A percentile compares a stretch with the other conserved stretches of the same genome.
Evolutionary conservation across 2,888 invertebrate genomes (phyloP).

Genomic region (Pemphredon lugubris): DNA sequence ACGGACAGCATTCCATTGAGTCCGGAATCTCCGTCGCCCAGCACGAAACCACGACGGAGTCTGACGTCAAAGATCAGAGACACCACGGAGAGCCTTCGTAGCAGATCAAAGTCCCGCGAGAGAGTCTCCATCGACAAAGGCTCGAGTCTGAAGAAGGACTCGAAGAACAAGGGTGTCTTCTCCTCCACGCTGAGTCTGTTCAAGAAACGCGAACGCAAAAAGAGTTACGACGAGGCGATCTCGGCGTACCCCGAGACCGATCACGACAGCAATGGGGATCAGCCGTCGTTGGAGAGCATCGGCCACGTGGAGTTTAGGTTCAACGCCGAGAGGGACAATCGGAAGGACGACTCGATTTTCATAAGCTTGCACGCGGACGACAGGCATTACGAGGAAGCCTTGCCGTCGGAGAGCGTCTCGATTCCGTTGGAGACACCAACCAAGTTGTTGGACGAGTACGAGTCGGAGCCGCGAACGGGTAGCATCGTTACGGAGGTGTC

Average conservation of each 20-base stretch:
- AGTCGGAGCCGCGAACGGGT: conserved; percentile 66
- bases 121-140: conserved; percentile 70
- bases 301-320: conserved; percentile 74
- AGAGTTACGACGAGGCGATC: conserved; percentile 73
- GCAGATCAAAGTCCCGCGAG: conserved; percentile 79
- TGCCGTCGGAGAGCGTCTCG: conserved; percentile 77
- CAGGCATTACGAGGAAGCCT: conserved; percentile 69
- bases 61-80: conserved; percentile 79
- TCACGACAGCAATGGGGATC: conserved; percentile 26
- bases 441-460: conserved; percentile 76
- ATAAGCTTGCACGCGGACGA: conserved; percentile 74
- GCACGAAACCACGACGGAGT: conserved; percentile 75
- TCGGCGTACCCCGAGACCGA: conserved; percentile 47
- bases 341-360: conserved; percentile 71
- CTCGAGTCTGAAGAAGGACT: conserved; percentile 72
- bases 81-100: conserved; percentile 79
- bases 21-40: conserved; percentile 78
- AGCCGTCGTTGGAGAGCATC: conserved; percentile 72
- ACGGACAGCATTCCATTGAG: conserved; percentile 75
- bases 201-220: conserved; percentile 77
- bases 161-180: conserved; percentile 79
- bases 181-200: conserved; percentile 79
- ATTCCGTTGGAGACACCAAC: conserved; percentile 77
- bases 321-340: conserved; percentile 67
- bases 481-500: conserved; percentile 77